These are phyloP conservation scores for Zaprionus davidi DNA, from an alignment of 1,140 invertebrate genomes.

Conservation along the genomic window DNA sequence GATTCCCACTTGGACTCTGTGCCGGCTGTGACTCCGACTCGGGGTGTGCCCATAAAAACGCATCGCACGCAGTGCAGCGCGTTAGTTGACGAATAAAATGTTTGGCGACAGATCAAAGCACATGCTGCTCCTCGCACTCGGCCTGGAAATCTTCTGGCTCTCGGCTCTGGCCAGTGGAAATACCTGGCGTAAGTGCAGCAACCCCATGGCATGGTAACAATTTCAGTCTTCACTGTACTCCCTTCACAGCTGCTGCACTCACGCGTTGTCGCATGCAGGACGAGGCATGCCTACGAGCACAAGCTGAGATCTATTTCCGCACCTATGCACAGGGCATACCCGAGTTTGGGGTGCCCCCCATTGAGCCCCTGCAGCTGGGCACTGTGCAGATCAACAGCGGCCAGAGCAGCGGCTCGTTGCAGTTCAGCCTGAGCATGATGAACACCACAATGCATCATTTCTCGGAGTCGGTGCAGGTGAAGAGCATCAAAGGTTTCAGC, in stretches of 20 bases:
- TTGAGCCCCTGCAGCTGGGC: conserved; percentile 51
- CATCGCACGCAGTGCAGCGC: conserved; percentile 11
- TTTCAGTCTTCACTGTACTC: neutral
- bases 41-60: conserved; percentile 27
- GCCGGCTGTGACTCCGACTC: neutral
- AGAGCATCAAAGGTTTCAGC: conserved; percentile 50
- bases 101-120: neutral
- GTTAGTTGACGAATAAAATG: conserved; percentile 35
- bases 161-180: neutral
- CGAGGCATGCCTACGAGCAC: conserved; percentile 44
- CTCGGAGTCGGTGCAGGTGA: conserved; percentile 9
- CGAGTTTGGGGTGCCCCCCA: conserved; percentile 14
- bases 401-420: conserved; percentile 34
- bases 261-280: conserved; percentile 52
- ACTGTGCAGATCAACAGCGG: conserved; percentile 42
- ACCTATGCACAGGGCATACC: conserved; percentile 47
- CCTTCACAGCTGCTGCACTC: conserved; percentile 39
- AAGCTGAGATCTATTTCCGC: conserved; percentile 38
- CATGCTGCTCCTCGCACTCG: neutral
- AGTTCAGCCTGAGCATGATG: conserved; percentile 48
- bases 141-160: neutral
- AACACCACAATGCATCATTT: conserved; percentile 51
- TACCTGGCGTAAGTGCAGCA: conserved; percentile 1
- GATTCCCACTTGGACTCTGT: neutral
- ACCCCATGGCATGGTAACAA: rapidly evolving